These are phyloP conservation scores for Eulithis testata DNA, from an alignment of 2,888 invertebrate species.

Conservation along the genomic window DNA sequence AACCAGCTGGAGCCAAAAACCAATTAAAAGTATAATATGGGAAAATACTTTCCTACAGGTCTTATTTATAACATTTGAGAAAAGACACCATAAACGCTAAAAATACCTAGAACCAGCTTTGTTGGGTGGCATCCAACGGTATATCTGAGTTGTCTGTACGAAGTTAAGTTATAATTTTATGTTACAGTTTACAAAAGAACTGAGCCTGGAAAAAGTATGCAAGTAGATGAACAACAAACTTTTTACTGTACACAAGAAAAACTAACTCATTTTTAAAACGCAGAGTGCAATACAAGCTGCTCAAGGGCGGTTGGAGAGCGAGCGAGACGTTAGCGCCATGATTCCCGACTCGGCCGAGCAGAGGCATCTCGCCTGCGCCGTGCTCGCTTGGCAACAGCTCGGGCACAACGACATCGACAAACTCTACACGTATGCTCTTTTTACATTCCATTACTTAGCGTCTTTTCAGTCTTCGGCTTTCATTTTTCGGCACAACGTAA, in stretches of 20 bases:
- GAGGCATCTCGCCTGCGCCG: slow-evolving; percentile 66
- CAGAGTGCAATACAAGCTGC: slow-evolving; percentile 55
- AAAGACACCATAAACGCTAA: no score
- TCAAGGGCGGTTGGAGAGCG: slow-evolving; percentile 52
- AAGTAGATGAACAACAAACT: no score
- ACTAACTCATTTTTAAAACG: slow-evolving; percentile 1
- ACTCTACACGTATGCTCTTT: slow-evolving; percentile 59
- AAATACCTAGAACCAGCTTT: no score
- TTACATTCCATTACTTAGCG: slow-evolving; percentile 10
- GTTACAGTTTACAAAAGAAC: no score
- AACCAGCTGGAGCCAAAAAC: no score
- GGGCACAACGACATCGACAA: slow-evolving; percentile 65
- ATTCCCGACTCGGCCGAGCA: slow-evolving; percentile 54
- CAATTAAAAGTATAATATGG: no score
- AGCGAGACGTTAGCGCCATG: slow-evolving; percentile 46
- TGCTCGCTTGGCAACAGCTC: slow-evolving; percentile 76
- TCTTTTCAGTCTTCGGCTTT: neutral
- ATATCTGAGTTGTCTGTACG: no score
- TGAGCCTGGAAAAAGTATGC: no score
- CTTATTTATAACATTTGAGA: no score
- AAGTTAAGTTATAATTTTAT: no score
- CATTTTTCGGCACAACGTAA: neutral
- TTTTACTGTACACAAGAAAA: neutral
- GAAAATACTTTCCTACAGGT: no score
- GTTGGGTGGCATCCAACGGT: no score